Conservation (phyloP, 2,113 vertebrate species). For the Barbus barbus region DNA sequence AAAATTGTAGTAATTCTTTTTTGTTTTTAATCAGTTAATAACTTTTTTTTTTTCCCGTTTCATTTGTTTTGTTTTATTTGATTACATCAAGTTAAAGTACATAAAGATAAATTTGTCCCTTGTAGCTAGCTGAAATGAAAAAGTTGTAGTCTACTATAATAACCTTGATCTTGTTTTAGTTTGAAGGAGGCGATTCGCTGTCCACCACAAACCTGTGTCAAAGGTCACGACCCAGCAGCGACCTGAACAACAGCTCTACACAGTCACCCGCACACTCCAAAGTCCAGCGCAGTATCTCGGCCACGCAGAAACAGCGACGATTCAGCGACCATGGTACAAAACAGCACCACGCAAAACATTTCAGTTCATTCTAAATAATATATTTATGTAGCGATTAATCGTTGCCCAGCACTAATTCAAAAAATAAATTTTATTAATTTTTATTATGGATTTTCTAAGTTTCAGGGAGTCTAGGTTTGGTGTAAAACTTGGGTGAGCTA, state of each 20-base stretch:
- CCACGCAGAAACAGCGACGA: conserved; percentile 96
- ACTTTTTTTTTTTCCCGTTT: too few relatives aligned
- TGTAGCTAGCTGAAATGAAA: too few relatives aligned
- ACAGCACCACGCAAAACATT: background rate
- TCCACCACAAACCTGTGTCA: conserved; percentile 87
- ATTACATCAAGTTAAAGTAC: too few relatives aligned
- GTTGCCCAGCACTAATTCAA: too few relatives aligned
- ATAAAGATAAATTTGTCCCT: too few relatives aligned
- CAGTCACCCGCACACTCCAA: conserved; percentile 95
- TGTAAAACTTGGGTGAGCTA: too few relatives aligned
- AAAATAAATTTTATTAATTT: too few relatives aligned
- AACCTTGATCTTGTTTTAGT: conserved; percentile 70
- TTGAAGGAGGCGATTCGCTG: conserved; percentile 90
- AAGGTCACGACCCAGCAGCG: conserved; percentile 91
- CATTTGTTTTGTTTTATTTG: too few relatives aligned
- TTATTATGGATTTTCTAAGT: background rate
- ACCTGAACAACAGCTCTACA: conserved; percentile 94
- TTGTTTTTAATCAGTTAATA: too few relatives aligned
- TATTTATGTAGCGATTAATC: too few relatives aligned
- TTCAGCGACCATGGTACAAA: conserved; percentile 95
- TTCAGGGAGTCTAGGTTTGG: background rate
- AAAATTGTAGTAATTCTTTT: too few relatives aligned
- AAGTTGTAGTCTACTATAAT: background rate
- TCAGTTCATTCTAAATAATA: background rate
- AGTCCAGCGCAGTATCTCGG: conserved; percentile 95